phyloP scores from a whole-genome alignment of 2,797 vertebrate genomes.

The Brachyrhaphis roseni region DNA sequence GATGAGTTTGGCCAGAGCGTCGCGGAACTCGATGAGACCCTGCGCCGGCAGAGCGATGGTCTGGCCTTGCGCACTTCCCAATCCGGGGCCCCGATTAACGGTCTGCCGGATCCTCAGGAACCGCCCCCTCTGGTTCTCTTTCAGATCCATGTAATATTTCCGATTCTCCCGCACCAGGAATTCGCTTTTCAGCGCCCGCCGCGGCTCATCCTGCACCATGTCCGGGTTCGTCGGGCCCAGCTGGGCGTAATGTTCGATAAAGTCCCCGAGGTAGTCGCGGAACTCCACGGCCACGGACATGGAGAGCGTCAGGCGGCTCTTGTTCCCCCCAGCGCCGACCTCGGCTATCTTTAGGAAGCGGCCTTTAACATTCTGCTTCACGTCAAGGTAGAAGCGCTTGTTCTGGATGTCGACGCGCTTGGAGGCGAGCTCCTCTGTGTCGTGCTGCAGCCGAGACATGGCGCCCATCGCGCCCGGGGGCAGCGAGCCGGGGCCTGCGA shows the following conservation, averaged over 20 bases:
- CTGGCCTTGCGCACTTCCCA: conserved; percentile 97
- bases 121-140: conserved; percentile 98
- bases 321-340: conserved; percentile 96
- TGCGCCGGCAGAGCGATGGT: conserved; percentile 97
- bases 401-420: conserved; percentile 99
- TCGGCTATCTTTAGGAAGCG: conserved; percentile 99
- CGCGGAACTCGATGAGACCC: conserved; percentile 98
- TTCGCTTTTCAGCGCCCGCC: conserved; percentile 96
- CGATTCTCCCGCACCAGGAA: conserved; percentile 97
- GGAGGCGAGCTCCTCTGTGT: conserved; percentile 98
- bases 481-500: conserved; percentile 86
- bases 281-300: conserved; percentile 98
- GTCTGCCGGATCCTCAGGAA: conserved; percentile 97
- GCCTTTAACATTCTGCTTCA: conserved; percentile 99
- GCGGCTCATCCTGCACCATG: conserved; percentile 93
- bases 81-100: conserved; percentile 95
- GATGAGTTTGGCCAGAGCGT: conserved; percentile 97
- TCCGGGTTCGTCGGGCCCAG: conserved; percentile 95
- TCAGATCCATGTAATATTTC: conserved; percentile 99
- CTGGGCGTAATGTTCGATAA: conserved; percentile 99
- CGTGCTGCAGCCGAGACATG: conserved; percentile 92
- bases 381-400: conserved; percentile 98
- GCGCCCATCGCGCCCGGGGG: conserved; percentile 85
- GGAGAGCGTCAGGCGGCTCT: conserved; percentile 97
- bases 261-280: conserved; percentile 97